phyloP scores from a whole-genome alignment of 2,888 invertebrate species.

The Acanthosepion lycidas region DNA sequence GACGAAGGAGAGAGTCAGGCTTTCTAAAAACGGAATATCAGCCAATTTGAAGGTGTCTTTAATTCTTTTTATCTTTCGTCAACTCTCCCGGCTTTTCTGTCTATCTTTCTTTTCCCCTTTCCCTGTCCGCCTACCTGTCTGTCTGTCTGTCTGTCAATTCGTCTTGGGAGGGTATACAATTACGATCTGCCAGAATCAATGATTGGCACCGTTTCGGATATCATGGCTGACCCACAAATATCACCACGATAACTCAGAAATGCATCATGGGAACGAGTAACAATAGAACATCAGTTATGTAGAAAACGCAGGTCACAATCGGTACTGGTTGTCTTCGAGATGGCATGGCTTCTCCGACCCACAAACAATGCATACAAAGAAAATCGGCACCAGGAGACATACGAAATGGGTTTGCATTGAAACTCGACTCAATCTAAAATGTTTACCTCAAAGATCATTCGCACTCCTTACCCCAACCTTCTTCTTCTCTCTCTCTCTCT shows the following conservation, averaged over 20 bases:
- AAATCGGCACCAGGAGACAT: neutral
- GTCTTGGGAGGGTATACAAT: neutral
- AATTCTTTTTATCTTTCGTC: neutral
- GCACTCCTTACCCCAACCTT: too few species aligned
- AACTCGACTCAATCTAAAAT: neutral
- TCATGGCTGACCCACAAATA: neutral
- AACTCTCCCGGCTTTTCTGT: neutral
- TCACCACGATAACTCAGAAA: neutral
- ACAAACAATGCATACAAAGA: neutral
- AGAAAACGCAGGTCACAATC: neutral
- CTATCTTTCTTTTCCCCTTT: neutral
- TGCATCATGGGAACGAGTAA: neutral
- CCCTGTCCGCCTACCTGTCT: neutral
- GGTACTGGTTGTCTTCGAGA: neutral
- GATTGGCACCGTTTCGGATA: neutral
- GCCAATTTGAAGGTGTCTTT: too few species aligned
- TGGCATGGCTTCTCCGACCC: neutral
- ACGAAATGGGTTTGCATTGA: neutral
- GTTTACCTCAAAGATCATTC: neutral
- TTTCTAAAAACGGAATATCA: too few species aligned
- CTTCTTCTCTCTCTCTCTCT: too few species aligned
- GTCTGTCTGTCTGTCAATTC: neutral
- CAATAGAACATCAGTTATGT: neutral
- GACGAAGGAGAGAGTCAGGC: too few species aligned
- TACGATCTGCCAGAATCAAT: neutral